These are phyloP conservation scores for Eurytoma californica DNA, from an alignment of 2,888 invertebrate genomes.

Conservation along the genomic window DNA sequence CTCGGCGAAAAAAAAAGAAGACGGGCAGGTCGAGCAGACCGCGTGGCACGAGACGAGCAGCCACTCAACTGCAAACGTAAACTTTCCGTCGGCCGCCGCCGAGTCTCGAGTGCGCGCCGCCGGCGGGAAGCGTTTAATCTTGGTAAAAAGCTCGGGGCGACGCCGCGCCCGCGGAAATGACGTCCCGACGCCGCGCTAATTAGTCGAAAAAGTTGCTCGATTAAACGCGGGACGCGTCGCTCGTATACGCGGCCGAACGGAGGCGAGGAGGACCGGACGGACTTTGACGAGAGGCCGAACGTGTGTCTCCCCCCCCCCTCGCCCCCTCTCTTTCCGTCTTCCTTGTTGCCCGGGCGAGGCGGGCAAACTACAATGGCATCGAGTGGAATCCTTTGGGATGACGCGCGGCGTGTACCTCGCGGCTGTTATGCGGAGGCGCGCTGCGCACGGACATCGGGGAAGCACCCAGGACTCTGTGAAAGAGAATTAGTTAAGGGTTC, in stretches of 20 bases:
- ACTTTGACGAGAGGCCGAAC: conserved; percentile 2
- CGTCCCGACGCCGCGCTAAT: neutral
- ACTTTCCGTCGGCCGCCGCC: too few species aligned
- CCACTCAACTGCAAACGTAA: neutral
- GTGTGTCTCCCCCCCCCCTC: neutral
- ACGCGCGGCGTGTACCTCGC: neutral
- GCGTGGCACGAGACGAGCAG: neutral
- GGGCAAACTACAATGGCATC: conserved; percentile 11
- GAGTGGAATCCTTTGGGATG: conserved; percentile 9
- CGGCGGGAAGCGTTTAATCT: neutral
- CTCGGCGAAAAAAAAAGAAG: too few species aligned
- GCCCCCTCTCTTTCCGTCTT: neutral
- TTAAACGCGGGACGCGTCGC: conserved; percentile 5
- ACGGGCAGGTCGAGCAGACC: neutral
- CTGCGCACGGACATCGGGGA: neutral
- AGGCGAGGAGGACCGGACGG: conserved; percentile 3
- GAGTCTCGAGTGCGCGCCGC: too few species aligned
- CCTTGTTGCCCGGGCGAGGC: neutral
- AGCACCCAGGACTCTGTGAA: neutral
- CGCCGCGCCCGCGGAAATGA: neutral
- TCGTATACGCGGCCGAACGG: neutral
- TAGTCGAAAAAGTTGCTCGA: conserved; percentile 33
- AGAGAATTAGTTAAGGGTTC: neutral
- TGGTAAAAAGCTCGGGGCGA: conserved; percentile 1
- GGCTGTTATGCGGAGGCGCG: neutral